Evolutionary conservation across 2,888 invertebrate species (phyloP).

Genomic region (Podotricha telesiphe): DNA sequence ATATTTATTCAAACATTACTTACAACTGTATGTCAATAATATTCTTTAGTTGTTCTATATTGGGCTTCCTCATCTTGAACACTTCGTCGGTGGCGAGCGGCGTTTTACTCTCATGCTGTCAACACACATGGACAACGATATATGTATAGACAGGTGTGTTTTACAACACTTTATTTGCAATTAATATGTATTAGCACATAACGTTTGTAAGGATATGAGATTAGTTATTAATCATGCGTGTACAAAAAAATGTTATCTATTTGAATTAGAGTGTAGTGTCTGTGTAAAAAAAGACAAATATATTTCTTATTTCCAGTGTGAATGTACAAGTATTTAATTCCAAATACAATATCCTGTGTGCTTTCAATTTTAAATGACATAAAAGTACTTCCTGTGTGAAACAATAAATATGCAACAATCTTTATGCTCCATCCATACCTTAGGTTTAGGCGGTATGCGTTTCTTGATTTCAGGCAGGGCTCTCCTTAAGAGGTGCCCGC

Average conservation of each 20-base stretch:
- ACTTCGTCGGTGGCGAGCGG: slow-evolving; percentile 54
- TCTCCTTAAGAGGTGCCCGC: slow-evolving; percentile 86
- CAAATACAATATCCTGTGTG: too few relatives aligned
- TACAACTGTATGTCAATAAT: slow-evolving; percentile 61
- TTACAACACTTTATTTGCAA: slow-evolving; percentile 46
- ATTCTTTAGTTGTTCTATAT: slow-evolving; percentile 63
- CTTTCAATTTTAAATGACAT: too few relatives aligned
- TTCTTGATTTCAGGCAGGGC: slow-evolving; percentile 74
- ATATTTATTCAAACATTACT: slow-evolving; percentile 46
- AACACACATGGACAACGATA: slow-evolving; percentile 61
- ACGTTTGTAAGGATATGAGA: slow-evolving; percentile 19
- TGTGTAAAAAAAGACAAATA: too few relatives aligned
- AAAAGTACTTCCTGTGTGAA: too few relatives aligned
- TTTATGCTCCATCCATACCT: too few relatives aligned
- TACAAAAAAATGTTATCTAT: background rate
- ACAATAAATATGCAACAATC: too few relatives aligned
- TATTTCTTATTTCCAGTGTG: too few relatives aligned
- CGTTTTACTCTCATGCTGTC: slow-evolving; percentile 73
- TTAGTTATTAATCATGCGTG: slow-evolving; percentile 32
- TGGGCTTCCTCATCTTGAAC: slow-evolving; percentile 54
- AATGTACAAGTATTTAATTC: too few relatives aligned
- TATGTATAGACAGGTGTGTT: slow-evolving; percentile 55
- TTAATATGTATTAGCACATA: slow-evolving; percentile 31
- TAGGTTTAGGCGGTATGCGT: slow-evolving; percentile 47
- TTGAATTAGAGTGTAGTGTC: background rate